Conservation (phyloP, 1,140 invertebrate species). For the Goniozus legneri region DNA sequence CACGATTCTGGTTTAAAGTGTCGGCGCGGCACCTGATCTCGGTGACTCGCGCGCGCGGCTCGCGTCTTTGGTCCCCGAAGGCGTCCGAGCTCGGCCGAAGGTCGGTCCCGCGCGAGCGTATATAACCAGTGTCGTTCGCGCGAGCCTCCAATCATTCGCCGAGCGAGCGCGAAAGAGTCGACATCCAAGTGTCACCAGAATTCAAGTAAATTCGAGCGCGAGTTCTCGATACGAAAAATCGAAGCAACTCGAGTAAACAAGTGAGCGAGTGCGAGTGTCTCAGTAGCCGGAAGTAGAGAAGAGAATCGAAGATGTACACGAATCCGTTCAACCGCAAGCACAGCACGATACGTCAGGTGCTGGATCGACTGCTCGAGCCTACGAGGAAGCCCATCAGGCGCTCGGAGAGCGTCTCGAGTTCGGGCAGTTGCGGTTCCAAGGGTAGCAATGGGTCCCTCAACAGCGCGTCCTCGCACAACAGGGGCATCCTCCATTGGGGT, state of each 20-base stretch:
- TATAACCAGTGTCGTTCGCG: slow-evolving; percentile 19
- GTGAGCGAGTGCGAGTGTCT: slow-evolving; percentile 2
- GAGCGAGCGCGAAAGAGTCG: slow-evolving; percentile 9
- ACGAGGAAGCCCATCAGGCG: slow-evolving; percentile 38
- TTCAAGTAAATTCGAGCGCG: background rate
- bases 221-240: background rate
- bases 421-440: slow-evolving; percentile 38
- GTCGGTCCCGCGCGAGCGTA: slow-evolving; percentile 8
- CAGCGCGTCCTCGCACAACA: slow-evolving; percentile 22
- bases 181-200: background rate
- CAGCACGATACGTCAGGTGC: slow-evolving; percentile 65
- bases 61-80: no score
- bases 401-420: slow-evolving; percentile 45
- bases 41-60: no score
- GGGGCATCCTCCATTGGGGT: slow-evolving; percentile 38
- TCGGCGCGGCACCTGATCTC: no score
- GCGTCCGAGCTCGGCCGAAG: background rate
- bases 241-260: background rate
- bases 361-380: slow-evolving; percentile 60
- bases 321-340: slow-evolving; percentile 73
- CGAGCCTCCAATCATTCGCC: slow-evolving; percentile 16
- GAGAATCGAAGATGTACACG: slow-evolving; percentile 61
- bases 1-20: no score
- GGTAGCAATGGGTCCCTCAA: slow-evolving; percentile 32
- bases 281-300: background rate